Base-by-base conservation (phyloP, 2,888 invertebrate species). In the Chirona hameri region DNA sequence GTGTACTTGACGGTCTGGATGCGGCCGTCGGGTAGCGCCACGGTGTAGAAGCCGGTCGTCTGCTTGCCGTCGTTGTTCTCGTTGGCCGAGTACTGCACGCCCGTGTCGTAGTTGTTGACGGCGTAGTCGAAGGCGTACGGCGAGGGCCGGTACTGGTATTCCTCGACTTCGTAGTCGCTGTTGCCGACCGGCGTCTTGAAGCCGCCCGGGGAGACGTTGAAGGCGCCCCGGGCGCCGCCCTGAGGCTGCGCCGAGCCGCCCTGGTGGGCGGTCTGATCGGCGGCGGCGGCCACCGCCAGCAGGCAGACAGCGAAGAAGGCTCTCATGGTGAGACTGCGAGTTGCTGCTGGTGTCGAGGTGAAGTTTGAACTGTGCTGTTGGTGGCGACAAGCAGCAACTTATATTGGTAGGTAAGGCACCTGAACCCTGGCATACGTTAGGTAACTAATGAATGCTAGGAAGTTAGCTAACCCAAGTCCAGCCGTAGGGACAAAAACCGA, bases 1-100 rank as follows among this genome's bases (percentile, higher is more conserved):
- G 93, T 94, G 87, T 96, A 96, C 86, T 93, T 93, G 12, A 95
- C 95, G 84, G 95, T 91, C 89, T 96, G 95, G 46, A 93, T 92
- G 84, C 95, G 91, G 15, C 95, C 95, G 87, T 96, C 94, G 3
- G 92, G 92, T 82, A 92, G 88, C 72, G 92, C 87, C 69, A 92
- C 92, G 87, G 91, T 91, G 87, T 92, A 92, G 72, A 91, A 91
- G 81, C 92, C 92, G 12, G 90, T 90, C 0, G 92, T 91, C 81
- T 90, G 90, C 84, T 91, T 91, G 82, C 92, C 92, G 86, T 92
- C 91, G 52, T 92, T 88, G 86, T 91, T 91, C 88, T 92, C 92
- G 81, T 90, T 90, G 87, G 92, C 92, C 0, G 92, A 92, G 86
- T 92, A 92, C 86, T 92, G 91, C 65, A 91, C 87, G 79, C 90